Conservation (phyloP, 2,113 vertebrate species). For the Chunga burmeisteri region DNA sequence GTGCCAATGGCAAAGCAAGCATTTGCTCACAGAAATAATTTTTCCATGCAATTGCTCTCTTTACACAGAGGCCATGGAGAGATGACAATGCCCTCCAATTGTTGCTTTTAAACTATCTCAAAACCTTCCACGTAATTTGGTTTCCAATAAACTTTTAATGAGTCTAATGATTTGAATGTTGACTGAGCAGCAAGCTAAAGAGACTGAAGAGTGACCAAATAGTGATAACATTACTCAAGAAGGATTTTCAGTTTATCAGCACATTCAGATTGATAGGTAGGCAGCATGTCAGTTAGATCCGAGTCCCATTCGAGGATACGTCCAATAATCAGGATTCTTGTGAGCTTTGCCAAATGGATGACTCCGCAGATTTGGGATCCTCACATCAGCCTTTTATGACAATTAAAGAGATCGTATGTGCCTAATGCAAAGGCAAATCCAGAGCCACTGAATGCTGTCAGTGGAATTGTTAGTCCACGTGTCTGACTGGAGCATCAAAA, state of each 20-base stretch:
- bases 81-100: not conserved
- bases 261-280: not conserved
- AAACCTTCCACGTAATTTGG: not conserved
- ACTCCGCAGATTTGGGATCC: not conserved
- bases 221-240: not conserved
- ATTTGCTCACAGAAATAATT: not conserved
- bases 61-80: not conserved
- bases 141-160: not conserved
- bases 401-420: not conserved
- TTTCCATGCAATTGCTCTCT: not conserved
- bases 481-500: not conserved
- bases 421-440: not conserved
- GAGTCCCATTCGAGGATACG: not conserved
- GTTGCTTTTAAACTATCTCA: not conserved
- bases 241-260: not conserved
- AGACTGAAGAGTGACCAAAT: not conserved
- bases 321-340: not conserved
- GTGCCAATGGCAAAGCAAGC: not conserved
- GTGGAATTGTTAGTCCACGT: not conserved
- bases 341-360: not conserved
- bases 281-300: not conserved
- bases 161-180: not conserved
- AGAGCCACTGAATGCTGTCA: not conserved
- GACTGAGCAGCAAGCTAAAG: not conserved
- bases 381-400: not conserved